phyloP scores from a whole-genome alignment of 2,113 vertebrate species.

The Tragelaphus buxtoni region DNA sequence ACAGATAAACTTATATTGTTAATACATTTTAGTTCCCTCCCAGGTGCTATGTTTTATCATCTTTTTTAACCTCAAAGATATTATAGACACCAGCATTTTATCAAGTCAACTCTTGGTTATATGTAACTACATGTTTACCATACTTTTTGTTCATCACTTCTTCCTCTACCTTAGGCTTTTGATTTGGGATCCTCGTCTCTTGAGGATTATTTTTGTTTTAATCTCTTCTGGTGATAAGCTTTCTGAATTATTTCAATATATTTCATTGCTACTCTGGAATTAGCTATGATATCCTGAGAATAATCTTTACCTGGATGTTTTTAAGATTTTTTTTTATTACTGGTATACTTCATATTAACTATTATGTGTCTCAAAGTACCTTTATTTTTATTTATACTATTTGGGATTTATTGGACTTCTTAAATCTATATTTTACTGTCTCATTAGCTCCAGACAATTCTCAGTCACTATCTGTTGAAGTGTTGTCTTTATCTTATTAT shows the following conservation, averaged over 20 bases:
- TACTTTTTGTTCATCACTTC: neutral
- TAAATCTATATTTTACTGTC: neutral
- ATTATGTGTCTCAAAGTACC: neutral
- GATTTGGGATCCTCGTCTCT: neutral
- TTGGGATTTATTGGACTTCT: neutral
- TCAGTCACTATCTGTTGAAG: neutral
- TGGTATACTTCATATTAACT: neutral
- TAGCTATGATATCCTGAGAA: neutral
- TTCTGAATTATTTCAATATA: neutral
- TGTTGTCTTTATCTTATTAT: neutral
- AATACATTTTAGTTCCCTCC: neutral
- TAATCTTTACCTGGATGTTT: neutral
- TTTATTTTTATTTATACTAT: neutral
- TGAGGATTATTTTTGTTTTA: neutral
- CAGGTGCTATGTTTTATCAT: neutral
- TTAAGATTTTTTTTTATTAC: neutral
- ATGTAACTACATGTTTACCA: neutral
- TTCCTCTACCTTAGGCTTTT: neutral
- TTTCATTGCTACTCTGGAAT: neutral
- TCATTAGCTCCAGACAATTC: neutral
- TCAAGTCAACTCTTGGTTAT: neutral
- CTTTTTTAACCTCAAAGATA: neutral
- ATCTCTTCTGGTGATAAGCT: neutral
- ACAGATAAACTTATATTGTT: neutral
- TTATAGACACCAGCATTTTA: neutral